phyloP scores from a whole-genome alignment of 2,888 invertebrate species.

The Epinotia bilunana region DNA sequence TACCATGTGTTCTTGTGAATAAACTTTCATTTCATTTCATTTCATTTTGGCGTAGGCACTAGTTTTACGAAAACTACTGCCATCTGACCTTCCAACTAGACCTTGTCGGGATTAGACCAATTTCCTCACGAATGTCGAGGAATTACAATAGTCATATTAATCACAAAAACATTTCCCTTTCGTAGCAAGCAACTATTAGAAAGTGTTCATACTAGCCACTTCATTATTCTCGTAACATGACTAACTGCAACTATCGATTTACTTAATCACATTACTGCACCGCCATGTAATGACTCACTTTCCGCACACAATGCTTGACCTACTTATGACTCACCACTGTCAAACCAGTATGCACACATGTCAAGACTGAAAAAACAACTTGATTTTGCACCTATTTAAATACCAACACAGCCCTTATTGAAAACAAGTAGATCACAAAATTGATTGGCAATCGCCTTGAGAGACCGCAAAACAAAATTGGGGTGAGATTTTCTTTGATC shows the following conservation, averaged over 20 bases:
- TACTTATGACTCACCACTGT: constrained; percentile 27
- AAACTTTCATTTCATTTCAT: too few species aligned
- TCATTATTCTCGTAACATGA: constrained; percentile 3
- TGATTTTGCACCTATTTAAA: not conserved
- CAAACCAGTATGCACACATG: constrained; percentile 8
- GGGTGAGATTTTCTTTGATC: constrained; percentile 35
- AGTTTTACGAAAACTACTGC: too few species aligned
- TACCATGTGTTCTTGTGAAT: too few species aligned
- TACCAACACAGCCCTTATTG: not conserved
- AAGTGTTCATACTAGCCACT: not conserved
- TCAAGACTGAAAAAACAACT: constrained; percentile 4
- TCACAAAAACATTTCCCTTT: not conserved
- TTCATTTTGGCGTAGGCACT: too few species aligned
- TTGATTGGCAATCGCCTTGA: not conserved
- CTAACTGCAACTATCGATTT: constrained; percentile 21
- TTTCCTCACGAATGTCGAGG: too few species aligned
- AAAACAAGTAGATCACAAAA: not conserved
- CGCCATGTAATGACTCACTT: constrained; percentile 31
- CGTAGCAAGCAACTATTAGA: not conserved
- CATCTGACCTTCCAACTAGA: too few species aligned
- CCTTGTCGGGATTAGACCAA: too few species aligned
- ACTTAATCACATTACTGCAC: constrained; percentile 27
- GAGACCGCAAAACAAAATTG: not conserved
- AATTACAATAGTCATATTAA: too few species aligned
- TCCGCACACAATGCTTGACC: constrained; percentile 36